phyloP scores from a whole-genome alignment of 2,888 invertebrate genomes.

The Tribolium freemani region DNA sequence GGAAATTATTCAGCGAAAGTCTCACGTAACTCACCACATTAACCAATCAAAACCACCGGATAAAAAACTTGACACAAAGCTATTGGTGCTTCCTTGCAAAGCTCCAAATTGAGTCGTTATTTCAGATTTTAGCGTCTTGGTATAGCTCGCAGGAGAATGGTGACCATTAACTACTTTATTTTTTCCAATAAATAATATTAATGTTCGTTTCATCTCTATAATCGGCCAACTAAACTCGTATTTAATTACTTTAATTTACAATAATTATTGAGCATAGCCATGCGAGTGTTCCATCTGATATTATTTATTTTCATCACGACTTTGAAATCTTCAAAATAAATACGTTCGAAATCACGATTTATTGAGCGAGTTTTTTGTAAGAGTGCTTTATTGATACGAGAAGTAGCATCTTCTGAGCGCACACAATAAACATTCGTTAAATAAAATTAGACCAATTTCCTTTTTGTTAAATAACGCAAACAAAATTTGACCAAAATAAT shows the following conservation, averaged over 20 bases:
- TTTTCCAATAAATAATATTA: conserved; percentile 36
- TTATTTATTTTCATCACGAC: conserved; percentile 53
- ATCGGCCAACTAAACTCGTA: conserved; percentile 31
- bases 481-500: too few species aligned
- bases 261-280: conserved; percentile 38
- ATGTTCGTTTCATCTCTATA: conserved; percentile 29
- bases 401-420: conserved; percentile 3
- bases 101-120: conserved; percentile 11
- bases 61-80: not conserved
- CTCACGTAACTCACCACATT: not conserved
- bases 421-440: not conserved
- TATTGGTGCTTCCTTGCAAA: conserved; percentile 4
- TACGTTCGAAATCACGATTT: conserved; percentile 43
- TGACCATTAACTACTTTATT: conserved; percentile 25
- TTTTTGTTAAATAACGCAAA: too few species aligned
- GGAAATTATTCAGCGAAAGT: not conserved
- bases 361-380: conserved; percentile 30
- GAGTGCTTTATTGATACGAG: conserved; percentile 30
- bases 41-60: not conserved
- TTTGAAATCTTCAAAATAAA: conserved; percentile 48
- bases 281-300: conserved; percentile 41
- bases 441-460: not conserved
- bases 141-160: not conserved
- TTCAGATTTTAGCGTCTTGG: conserved; percentile 4
- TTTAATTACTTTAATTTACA: conserved; percentile 45